Evolutionary conservation across 2,888 invertebrate genomes (phyloP).

Genomic region (Cataglyphis albicans): DNA sequence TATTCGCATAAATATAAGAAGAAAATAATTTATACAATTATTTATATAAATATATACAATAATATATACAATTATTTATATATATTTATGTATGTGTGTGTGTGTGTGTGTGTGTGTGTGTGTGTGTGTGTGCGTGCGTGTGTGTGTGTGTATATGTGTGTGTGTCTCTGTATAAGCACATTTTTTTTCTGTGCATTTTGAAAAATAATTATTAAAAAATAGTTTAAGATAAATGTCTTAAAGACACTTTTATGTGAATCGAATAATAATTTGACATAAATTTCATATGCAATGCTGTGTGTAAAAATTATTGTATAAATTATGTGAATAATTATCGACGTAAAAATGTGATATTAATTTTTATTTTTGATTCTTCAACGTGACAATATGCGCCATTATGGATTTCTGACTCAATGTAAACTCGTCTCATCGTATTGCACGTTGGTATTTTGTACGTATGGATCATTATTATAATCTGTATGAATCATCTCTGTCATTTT

Average conservation of each 20-base stretch:
- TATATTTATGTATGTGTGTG: too few relatives aligned
- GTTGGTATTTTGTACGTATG: slow-evolving; percentile 2
- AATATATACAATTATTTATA: not conserved
- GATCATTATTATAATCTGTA: slow-evolving; percentile 14
- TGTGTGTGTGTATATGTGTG: too few relatives aligned
- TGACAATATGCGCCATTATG: slow-evolving; percentile 31
- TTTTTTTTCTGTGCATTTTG: not conserved
- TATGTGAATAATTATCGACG: not conserved
- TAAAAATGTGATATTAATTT: not conserved
- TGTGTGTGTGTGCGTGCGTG: too few relatives aligned
- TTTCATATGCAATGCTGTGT: not conserved
- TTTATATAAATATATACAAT: not conserved
- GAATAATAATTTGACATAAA: not conserved
- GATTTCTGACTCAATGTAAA: slow-evolving; percentile 42
- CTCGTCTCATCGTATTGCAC: slow-evolving; percentile 27
- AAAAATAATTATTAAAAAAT: not conserved
- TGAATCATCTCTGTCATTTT: slow-evolving; percentile 21
- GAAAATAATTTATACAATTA: not conserved
- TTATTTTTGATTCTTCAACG: slow-evolving; percentile 32
- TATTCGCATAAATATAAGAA: not conserved
- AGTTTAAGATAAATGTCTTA: not conserved
- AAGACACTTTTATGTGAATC: not conserved
- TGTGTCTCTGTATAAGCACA: not conserved
- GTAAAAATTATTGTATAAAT: not conserved
- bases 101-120: too few relatives aligned